Percentiles rank a stretch among this genome's conserved stretches.
phyloP scores from a whole-genome alignment of 2,888 invertebrate genomes.

The Stenurella melanura region DNA sequence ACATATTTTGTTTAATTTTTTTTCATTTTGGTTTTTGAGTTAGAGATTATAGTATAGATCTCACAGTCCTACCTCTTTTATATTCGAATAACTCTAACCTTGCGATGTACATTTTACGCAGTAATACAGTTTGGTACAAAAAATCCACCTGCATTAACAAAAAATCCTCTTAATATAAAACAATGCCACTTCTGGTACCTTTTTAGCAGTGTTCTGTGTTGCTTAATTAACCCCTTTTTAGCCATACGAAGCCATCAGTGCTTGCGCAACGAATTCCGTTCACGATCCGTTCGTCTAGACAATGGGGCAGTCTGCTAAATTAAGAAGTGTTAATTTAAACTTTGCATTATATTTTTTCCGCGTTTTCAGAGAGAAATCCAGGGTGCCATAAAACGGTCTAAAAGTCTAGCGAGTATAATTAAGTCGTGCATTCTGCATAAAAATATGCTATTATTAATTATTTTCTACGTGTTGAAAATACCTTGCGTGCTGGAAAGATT shows the following conservation, averaged over 20 bases:
- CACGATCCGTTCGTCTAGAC: slow-evolving; percentile 42
- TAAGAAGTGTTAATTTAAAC: slow-evolving; percentile 42
- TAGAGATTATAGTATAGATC: no score
- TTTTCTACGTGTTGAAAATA: slow-evolving; percentile 56
- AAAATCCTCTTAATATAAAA: background rate
- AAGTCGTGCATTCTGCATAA: slow-evolving; percentile 60
- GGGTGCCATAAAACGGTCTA: slow-evolving; percentile 32
- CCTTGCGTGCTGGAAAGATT: slow-evolving; percentile 48
- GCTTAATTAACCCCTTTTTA: slow-evolving; percentile 23
- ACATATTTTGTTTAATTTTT: no score
- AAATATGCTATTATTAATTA: slow-evolving; percentile 61
- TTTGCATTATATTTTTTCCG: slow-evolving; percentile 23
- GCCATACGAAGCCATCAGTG: background rate
- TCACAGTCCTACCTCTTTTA: no score
- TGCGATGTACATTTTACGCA: no score
- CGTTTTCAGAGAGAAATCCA: slow-evolving; percentile 3
- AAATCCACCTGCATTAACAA: no score
- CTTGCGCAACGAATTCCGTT: slow-evolving; percentile 30
- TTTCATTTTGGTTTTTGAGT: no score
- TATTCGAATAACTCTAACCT: no score
- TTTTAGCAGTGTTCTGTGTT: background rate
- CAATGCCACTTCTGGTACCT: background rate
- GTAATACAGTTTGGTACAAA: no score
- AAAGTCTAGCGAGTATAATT: slow-evolving; percentile 51
- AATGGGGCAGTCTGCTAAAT: slow-evolving; percentile 32